Conservation (phyloP, 2,113 vertebrate species). For the Vulpes vulpes region DNA sequence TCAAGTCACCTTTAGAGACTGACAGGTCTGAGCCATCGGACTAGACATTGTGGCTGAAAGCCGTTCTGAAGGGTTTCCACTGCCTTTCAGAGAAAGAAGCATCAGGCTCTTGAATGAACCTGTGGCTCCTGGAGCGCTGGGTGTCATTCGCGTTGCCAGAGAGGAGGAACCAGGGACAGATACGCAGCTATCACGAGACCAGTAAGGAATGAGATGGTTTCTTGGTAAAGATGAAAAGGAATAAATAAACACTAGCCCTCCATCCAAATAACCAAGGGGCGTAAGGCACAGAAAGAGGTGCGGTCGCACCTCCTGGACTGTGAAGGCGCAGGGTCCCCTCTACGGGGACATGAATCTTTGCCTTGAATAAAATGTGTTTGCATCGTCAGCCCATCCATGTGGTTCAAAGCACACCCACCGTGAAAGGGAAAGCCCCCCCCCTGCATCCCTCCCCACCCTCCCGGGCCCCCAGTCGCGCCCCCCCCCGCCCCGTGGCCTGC, state of each 20-base stretch:
- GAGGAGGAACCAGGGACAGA: not conserved
- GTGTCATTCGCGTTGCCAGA: fast-evolving
- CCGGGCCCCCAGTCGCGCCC: not conserved
- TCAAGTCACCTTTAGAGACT: not conserved
- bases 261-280: not conserved
- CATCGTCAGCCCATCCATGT: not conserved
- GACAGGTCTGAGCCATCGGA: not conserved
- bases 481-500: too few relatives aligned
- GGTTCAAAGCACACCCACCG: fast-evolving
- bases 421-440: not conserved
- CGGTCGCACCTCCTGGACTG: not conserved
- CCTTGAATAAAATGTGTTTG: not conserved
- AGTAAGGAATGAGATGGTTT: fast-evolving
- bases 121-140: fast-evolving
- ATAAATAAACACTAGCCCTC: too few relatives aligned
- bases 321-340: not conserved
- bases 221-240: fast-evolving
- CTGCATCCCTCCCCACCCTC: not conserved
- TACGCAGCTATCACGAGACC: fast-evolving
- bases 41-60: not conserved
- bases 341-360: too few relatives aligned
- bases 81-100: too few relatives aligned
- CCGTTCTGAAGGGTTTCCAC: fast-evolving
- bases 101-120: fast-evolving
- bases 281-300: not conserved